Conservation (phyloP, 2,113 vertebrate species). For the Phasianus colchicus region DNA sequence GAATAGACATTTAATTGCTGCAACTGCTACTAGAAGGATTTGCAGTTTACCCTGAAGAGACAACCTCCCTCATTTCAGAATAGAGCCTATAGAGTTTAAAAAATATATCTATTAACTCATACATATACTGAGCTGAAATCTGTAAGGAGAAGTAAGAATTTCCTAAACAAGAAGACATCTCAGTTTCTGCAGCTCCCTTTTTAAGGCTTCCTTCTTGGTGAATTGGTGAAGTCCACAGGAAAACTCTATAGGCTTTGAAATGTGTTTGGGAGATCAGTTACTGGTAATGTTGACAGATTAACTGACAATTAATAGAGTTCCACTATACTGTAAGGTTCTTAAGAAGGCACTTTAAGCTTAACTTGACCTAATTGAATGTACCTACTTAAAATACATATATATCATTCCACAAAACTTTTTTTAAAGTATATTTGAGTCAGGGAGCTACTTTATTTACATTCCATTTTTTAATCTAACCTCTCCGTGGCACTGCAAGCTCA, state of each 20-base stretch:
- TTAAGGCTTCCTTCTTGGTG: background rate
- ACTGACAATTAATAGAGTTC: conserved; percentile 3
- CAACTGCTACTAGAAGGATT: background rate
- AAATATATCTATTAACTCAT: background rate
- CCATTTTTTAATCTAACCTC: background rate
- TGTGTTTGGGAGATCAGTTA: background rate
- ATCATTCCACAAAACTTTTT: background rate
- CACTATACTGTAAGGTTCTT: background rate
- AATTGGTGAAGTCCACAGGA: background rate
- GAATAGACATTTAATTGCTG: background rate
- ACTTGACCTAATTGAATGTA: background rate
- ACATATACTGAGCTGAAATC: background rate
- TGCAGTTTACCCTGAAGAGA: background rate
- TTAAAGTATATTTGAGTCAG: background rate
- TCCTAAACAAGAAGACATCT: background rate
- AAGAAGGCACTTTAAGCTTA: background rate
- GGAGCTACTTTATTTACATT: background rate
- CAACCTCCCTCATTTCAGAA: background rate
- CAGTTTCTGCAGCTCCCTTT: background rate
- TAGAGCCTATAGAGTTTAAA: background rate
- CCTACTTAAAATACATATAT: background rate
- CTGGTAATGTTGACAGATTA: background rate
- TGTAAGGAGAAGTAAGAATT: background rate
- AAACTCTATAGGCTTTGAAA: background rate
- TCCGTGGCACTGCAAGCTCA: conserved; percentile 9